Percentiles rank a stretch among this genome's conserved stretches.
Conservation (phyloP, 2,113 vertebrate genomes). For the Pangasianodon gigas region DNA sequence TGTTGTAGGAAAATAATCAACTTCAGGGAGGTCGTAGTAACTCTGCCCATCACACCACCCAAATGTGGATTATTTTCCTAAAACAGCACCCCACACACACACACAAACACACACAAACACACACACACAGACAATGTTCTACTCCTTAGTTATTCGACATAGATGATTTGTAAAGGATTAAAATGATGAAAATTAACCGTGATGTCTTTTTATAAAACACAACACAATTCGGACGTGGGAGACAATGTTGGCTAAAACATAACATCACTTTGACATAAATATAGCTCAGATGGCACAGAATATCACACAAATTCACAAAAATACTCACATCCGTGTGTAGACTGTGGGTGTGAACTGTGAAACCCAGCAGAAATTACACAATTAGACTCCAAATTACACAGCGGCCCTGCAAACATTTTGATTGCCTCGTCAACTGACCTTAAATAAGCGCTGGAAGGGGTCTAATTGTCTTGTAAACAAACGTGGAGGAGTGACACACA, state of each 20-base stretch:
- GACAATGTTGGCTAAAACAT: neutral
- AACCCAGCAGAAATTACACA: slow-evolving; percentile 17
- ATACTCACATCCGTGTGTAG: slow-evolving; percentile 5
- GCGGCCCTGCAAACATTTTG: slow-evolving; percentile 31
- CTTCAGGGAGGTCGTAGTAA: no score
- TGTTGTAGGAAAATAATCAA: no score
- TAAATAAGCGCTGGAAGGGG: slow-evolving; percentile 24
- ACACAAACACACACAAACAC: no score
- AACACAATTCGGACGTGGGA: neutral
- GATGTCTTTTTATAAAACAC: neutral
- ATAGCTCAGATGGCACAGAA: neutral
- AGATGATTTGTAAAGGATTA: neutral
- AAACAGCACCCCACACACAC: no score
- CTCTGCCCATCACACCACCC: no score
- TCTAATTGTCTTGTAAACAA: slow-evolving; percentile 46
- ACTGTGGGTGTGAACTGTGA: slow-evolving; percentile 31
- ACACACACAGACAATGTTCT: no score
- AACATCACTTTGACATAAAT: neutral
- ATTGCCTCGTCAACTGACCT: slow-evolving; percentile 37
- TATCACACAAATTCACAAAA: slow-evolving; percentile 8
- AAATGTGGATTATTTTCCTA: no score
- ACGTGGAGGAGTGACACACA: slow-evolving; percentile 13
- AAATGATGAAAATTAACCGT: neutral
- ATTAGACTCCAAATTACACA: slow-evolving; percentile 40
- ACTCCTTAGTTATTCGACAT: no score